Evolutionary conservation across 2,888 invertebrate species (phyloP).

Genomic region (Tortricodes alternella): DNA sequence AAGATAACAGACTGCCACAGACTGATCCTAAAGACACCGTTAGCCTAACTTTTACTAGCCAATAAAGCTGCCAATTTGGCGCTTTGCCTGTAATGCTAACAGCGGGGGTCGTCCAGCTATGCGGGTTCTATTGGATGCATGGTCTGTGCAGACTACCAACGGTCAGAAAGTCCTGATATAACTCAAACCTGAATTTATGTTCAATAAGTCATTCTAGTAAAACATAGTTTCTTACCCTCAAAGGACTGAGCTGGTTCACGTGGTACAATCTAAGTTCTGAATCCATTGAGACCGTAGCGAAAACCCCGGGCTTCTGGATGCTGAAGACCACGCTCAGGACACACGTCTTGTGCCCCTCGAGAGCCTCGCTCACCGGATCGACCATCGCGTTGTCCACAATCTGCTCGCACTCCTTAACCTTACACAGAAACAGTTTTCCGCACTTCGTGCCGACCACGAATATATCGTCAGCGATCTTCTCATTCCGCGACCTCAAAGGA

Average conservation of each 20-base stretch:
- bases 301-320: slow-evolving; percentile 55
- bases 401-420: slow-evolving; percentile 43
- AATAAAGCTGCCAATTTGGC: too few species aligned
- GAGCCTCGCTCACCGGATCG: slow-evolving; percentile 60
- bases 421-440: slow-evolving; percentile 59
- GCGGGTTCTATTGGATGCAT: too few species aligned
- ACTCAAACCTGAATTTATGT: background rate
- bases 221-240: slow-evolving; percentile 68
- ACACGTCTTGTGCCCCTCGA: slow-evolving; percentile 58
- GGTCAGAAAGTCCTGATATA: too few species aligned
- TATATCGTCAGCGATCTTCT: slow-evolving; percentile 54
- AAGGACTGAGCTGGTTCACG: slow-evolving; percentile 54
- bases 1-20: too few species aligned
- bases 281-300: slow-evolving; percentile 65
- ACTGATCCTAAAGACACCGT: too few species aligned
- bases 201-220: background rate
- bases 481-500: slow-evolving; percentile 53
- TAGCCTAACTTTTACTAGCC: too few species aligned
- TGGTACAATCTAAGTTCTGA: slow-evolving; percentile 67
- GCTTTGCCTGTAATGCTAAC: too few species aligned
- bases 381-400: slow-evolving; percentile 40
- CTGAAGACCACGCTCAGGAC: slow-evolving; percentile 63
- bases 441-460: slow-evolving; percentile 65
- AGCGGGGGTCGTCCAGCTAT: too few species aligned
- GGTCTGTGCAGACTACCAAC: too few species aligned